phyloP scores from a whole-genome alignment of 2,888 invertebrate species.

The Oligia fasciuncula region DNA sequence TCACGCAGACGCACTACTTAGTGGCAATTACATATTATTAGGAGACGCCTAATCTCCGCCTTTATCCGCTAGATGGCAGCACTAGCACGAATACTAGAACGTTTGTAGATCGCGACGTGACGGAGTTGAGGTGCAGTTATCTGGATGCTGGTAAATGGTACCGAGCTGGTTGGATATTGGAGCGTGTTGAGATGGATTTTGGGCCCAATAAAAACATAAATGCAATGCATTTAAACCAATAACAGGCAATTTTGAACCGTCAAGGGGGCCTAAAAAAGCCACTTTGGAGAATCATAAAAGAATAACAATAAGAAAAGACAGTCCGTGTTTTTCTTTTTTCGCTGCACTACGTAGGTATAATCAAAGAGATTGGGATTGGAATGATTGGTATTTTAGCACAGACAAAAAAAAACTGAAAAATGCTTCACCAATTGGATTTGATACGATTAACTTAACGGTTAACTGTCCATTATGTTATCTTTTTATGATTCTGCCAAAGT shows the following conservation, averaged over 20 bases:
- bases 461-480: no score
- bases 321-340: no score
- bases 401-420: no score
- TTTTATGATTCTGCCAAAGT: no score
- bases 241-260: background rate
- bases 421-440: no score
- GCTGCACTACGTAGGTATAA: no score
- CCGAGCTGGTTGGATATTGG: slow-evolving; percentile 10
- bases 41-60: slow-evolving; percentile 59
- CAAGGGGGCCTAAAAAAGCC: no score
- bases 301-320: no score
- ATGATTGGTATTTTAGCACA: no score
- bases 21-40: slow-evolving; percentile 60
- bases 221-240: background rate
- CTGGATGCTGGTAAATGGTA: slow-evolving; percentile 10
- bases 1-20: slow-evolving; percentile 63
- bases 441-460: no score
- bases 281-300: no score
- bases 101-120: slow-evolving; percentile 44
- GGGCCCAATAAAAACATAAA: background rate
- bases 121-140: background rate
- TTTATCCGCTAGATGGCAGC: slow-evolving; percentile 60
- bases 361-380: no score
- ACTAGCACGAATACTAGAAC: slow-evolving; percentile 21
- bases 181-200: slow-evolving; percentile 9